These are phyloP conservation scores for Pampusana beccarii DNA, from an alignment of 2,113 vertebrate genomes.

Conservation along the genomic window DNA sequence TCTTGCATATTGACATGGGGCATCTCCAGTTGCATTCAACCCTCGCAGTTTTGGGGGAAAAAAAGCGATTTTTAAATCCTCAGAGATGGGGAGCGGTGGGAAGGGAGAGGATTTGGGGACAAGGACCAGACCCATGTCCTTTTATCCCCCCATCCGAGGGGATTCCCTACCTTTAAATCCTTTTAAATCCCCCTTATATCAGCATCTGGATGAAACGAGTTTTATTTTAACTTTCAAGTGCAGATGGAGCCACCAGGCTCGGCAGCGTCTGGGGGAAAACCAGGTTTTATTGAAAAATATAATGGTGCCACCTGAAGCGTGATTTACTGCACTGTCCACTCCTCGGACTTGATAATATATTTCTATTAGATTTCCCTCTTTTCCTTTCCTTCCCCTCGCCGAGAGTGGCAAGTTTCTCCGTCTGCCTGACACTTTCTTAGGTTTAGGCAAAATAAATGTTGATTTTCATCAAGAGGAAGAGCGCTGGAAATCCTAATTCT, in stretches of 20 bases:
- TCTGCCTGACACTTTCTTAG: constrained; percentile 52
- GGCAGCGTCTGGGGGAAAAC: neutral
- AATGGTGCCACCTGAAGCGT: constrained; percentile 43
- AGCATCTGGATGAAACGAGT: neutral
- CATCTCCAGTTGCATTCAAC: neutral
- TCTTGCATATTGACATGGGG: neutral
- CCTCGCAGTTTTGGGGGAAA: accelerated
- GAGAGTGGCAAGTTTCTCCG: neutral
- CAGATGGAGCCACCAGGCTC: neutral
- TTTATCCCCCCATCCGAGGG: neutral
- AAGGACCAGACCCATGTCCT: neutral
- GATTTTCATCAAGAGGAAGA: constrained; percentile 46
- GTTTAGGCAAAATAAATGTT: constrained; percentile 62
- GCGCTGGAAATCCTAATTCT: constrained; percentile 22
- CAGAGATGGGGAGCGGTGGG: accelerated
- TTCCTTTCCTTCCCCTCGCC: neutral
- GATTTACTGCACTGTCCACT: constrained; percentile 29
- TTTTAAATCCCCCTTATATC: neutral
- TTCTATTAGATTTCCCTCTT: constrained; percentile 47
- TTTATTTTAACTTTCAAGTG: neutral
- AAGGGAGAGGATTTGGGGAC: neutral
- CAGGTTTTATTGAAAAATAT: constrained; percentile 17
- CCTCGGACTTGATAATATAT: constrained; percentile 36
- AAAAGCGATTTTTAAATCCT: neutral
- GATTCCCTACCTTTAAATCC: neutral